phyloP scores from a whole-genome alignment of 2,797 vertebrate genomes.

The Lacerta viridis region DNA sequence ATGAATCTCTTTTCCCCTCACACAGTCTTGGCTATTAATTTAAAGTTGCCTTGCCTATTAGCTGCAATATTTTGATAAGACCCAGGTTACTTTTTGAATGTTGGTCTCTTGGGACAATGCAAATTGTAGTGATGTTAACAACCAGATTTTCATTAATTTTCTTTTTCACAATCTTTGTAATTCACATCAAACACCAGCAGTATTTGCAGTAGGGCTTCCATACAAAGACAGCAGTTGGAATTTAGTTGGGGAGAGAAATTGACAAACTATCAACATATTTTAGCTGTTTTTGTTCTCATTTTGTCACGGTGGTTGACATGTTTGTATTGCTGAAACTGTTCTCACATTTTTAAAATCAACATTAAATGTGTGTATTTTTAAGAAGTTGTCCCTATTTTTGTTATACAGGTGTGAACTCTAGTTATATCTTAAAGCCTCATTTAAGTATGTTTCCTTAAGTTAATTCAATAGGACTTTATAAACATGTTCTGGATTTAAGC shows the following conservation, averaged over 20 bases:
- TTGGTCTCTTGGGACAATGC: conserved; percentile 84
- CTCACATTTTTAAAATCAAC: conserved; percentile 84
- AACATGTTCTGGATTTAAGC: background rate
- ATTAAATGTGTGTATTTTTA: conserved; percentile 87
- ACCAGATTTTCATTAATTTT: conserved; percentile 77
- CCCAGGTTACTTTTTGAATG: conserved; percentile 84
- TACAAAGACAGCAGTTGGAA: conserved; percentile 70
- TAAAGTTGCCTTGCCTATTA: conserved; percentile 85
- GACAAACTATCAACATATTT: conserved; percentile 76
- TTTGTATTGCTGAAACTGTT: conserved; percentile 86
- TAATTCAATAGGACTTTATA: background rate
- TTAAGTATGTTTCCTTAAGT: background rate
- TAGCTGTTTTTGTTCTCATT: conserved; percentile 79
- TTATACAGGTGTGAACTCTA: conserved; percentile 4
- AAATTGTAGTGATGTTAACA: conserved; percentile 82
- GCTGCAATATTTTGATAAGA: conserved; percentile 85
- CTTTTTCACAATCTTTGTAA: conserved; percentile 77
- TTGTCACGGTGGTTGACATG: conserved; percentile 81
- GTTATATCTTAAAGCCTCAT: background rate
- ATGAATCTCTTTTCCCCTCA: conserved; percentile 52
- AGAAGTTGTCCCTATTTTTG: conserved; percentile 79
- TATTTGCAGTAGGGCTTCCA: conserved; percentile 79
- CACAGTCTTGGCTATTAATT: conserved; percentile 83
- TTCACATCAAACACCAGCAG: conserved; percentile 87
- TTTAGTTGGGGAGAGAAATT: conserved; percentile 74